Evolutionary conservation across 2,113 vertebrate genomes (phyloP).

Genomic region (Gavia stellata): DNA sequence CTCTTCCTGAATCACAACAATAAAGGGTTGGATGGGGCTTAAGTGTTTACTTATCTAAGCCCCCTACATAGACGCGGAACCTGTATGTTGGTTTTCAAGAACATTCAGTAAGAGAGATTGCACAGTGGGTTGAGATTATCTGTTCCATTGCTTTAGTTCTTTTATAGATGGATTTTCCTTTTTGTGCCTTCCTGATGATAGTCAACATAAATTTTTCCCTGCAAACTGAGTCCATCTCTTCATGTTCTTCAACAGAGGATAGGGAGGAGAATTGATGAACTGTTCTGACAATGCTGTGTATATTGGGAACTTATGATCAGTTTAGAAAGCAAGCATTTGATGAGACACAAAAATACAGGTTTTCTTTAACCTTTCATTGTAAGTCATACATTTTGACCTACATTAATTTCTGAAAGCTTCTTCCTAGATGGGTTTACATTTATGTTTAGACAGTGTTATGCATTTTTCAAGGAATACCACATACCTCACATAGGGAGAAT

Average conservation of each 20-base stretch:
- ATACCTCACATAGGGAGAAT: not conserved
- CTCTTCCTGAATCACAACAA: not conserved
- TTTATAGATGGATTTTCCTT: not conserved
- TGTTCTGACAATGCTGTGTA: not conserved
- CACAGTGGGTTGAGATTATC: not conserved
- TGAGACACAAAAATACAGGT: rapidly evolving
- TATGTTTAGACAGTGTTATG: not conserved
- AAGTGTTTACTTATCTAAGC: not conserved
- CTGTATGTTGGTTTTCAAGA: not conserved
- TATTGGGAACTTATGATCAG: not conserved
- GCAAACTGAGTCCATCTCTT: not conserved
- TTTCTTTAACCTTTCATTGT: not conserved
- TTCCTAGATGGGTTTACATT: not conserved
- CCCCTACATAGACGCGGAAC: not conserved
- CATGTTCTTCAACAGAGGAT: rapidly evolving
- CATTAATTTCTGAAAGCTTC: not conserved
- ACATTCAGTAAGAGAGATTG: not conserved
- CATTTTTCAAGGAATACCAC: not conserved
- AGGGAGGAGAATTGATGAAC: not conserved
- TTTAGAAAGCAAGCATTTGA: not conserved
- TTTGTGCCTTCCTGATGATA: not conserved
- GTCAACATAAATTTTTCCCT: not conserved
- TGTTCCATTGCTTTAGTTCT: not conserved
- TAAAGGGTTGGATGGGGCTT: not conserved
- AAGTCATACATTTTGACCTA: not conserved